A percentile compares a stretch with the other conserved stretches of the same genome.
Evolutionary conservation across 2,797 vertebrate genomes (phyloP).

Genomic region (Uromys caudimaculatus): DNA sequence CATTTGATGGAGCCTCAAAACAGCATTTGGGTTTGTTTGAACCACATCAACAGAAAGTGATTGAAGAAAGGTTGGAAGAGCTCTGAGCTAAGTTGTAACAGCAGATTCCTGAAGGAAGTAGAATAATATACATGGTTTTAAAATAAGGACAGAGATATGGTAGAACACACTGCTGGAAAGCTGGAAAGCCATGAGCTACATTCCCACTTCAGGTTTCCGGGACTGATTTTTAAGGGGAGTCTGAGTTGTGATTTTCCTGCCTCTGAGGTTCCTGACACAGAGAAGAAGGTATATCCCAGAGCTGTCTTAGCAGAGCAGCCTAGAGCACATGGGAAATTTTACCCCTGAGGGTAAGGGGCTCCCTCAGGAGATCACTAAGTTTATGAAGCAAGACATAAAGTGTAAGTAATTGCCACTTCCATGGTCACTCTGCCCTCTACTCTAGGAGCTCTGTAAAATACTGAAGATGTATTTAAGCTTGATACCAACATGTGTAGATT

Average conservation of each 20-base stretch:
- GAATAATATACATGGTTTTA: not conserved
- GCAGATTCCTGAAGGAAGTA: not conserved
- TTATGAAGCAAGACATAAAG: not conserved
- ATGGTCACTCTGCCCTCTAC: not conserved
- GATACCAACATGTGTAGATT: not conserved
- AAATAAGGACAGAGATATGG: not conserved
- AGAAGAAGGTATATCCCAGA: not conserved
- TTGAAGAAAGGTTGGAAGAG: not conserved
- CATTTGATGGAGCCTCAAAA: not conserved
- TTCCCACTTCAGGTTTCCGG: not conserved
- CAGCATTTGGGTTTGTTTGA: slow-evolving; percentile 8
- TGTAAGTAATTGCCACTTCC: not conserved
- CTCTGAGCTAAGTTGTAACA: not conserved
- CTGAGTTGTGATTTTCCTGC: not conserved
- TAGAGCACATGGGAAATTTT: not conserved
- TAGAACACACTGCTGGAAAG: not conserved
- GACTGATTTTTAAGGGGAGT: not conserved
- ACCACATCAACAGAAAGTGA: not conserved
- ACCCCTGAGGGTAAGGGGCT: not conserved
- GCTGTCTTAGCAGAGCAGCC: not conserved
- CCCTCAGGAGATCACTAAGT: not conserved
- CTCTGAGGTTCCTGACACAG: not conserved
- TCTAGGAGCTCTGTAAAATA: not conserved
- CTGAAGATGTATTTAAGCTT: not conserved
- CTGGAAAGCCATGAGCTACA: not conserved